These are phyloP conservation scores for Oscheius sp. DNA, from an alignment of 1,140 invertebrate species.

Conservation along the genomic window DNA sequence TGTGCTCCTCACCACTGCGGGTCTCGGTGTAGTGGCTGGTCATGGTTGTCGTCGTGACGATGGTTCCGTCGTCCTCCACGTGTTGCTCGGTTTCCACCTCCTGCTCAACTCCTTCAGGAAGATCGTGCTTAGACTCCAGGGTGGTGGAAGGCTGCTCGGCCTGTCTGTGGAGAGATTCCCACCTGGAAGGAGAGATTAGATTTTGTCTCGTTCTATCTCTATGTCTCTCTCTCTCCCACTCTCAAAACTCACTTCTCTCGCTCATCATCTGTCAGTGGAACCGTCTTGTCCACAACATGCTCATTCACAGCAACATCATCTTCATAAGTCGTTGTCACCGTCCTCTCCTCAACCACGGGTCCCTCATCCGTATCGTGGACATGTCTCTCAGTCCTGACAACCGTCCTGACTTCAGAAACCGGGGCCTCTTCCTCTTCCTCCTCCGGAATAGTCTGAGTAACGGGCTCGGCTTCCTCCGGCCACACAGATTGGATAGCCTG, in stretches of 20 bases:
- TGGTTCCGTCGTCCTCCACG: conserved; percentile 42
- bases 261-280: conserved; percentile 54
- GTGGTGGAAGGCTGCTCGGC: conserved; percentile 22
- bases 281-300: conserved; percentile 43
- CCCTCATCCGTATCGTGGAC: conserved; percentile 42
- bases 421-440: conserved; percentile 28
- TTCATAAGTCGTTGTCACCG: conserved; percentile 48
- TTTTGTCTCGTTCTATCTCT: too few relatives aligned
- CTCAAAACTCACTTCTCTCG: conserved; percentile 38
- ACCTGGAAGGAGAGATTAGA: conserved; percentile 15
- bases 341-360: conserved; percentile 58
- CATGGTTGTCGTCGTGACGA: conserved; percentile 37
- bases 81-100: conserved; percentile 35
- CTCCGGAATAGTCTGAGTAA: conserved; percentile 2
- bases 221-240: neutral
- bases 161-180: conserved; percentile 27
- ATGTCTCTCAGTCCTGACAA: conserved; percentile 40
- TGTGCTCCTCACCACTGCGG: neutral
- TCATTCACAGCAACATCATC: conserved; percentile 50
- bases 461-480: neutral
- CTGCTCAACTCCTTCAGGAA: conserved; percentile 36
- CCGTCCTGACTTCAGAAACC: conserved; percentile 32
- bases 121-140: conserved; percentile 14
- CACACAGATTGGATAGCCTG: neutral
- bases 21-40: conserved; percentile 30